phyloP scores from a whole-genome alignment of 2,113 vertebrate genomes.

The Ophiodon elongatus region DNA sequence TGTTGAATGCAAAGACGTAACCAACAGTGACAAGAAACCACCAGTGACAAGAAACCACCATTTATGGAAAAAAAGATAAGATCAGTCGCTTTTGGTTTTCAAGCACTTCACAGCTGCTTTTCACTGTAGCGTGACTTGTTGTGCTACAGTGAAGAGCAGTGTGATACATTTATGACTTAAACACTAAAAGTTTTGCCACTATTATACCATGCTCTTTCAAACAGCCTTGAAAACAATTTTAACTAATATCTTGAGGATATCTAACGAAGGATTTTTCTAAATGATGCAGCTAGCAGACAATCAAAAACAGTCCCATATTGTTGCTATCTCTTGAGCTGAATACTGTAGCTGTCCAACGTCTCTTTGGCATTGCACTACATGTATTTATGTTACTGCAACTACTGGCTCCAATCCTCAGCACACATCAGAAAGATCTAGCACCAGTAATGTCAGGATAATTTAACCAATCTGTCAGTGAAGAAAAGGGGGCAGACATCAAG shows the following conservation, averaged over 20 bases:
- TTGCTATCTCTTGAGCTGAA: not conserved
- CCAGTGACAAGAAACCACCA: constrained; percentile 25
- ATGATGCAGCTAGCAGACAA: not conserved
- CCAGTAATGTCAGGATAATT: constrained; percentile 22
- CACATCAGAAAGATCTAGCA: constrained; percentile 21
- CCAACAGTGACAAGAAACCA: constrained; percentile 29
- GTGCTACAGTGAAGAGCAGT: not conserved
- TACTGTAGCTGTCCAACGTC: not conserved
- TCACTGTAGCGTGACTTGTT: constrained; percentile 1
- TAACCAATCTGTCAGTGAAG: constrained; percentile 40
- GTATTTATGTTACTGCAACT: not conserved
- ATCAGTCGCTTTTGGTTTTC: constrained; percentile 11
- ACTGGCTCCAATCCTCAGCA: not conserved
- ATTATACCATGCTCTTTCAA: not conserved
- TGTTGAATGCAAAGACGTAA: constrained; percentile 23
- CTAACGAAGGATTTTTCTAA: not conserved
- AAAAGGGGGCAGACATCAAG: constrained; percentile 52
- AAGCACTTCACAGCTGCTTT: not conserved
- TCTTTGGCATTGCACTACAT: not conserved
- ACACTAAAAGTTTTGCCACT: not conserved
- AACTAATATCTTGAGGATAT: not conserved
- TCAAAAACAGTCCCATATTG: not conserved
- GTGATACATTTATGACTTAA: not conserved
- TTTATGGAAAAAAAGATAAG: constrained; percentile 2
- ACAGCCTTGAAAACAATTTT: not conserved